Evolutionary conservation across 2,888 invertebrate genomes (phyloP).

Genomic region (Apodemia hepburni): DNA sequence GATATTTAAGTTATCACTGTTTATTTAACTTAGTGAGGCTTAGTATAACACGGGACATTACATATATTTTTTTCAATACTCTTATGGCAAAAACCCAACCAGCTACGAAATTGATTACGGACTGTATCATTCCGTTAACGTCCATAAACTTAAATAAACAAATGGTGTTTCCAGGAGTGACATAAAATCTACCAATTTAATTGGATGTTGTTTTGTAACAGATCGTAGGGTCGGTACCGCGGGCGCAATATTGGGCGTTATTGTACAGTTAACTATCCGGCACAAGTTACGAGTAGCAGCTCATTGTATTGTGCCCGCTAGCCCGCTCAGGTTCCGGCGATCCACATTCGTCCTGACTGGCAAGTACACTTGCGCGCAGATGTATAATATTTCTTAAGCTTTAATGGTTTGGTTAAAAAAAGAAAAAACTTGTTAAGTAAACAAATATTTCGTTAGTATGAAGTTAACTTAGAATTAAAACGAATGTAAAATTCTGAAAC

Average conservation of each 20-base stretch:
- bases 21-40: too few species aligned
- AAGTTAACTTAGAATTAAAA: too few species aligned
- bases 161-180: slow-evolving; percentile 30
- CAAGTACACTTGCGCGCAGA: slow-evolving; percentile 15
- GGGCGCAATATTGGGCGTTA: slow-evolving; percentile 55
- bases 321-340: slow-evolving; percentile 16
- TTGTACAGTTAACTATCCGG: slow-evolving; percentile 58
- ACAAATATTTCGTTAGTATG: too few species aligned
- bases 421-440: too few species aligned
- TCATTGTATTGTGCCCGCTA: slow-evolving; percentile 32
- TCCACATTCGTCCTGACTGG: slow-evolving; percentile 11
- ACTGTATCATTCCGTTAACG: not conserved
- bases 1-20: too few species aligned
- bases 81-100: not conserved
- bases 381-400: not conserved
- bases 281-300: slow-evolving; percentile 53
- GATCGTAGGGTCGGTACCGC: slow-evolving; percentile 53
- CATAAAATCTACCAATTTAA: slow-evolving; percentile 66
- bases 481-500: too few species aligned
- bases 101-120: not conserved
- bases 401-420: too few species aligned
- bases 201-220: slow-evolving; percentile 63
- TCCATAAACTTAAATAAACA: not conserved
- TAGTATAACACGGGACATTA: too few species aligned
- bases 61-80: not conserved